Conservation (phyloP, 2,888 invertebrate genomes). For the Noctua janthe region DNA sequence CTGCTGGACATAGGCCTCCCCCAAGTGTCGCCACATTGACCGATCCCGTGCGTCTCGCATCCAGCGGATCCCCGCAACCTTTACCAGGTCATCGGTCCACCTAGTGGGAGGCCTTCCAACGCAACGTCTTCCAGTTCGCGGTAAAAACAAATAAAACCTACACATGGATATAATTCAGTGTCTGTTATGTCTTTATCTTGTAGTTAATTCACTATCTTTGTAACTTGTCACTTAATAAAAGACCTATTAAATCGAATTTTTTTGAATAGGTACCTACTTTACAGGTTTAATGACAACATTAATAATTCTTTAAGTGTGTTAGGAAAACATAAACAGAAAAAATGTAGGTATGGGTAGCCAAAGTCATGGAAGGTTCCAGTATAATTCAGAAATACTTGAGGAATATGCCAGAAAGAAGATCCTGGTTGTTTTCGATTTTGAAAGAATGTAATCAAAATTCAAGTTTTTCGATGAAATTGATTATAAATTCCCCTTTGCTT, state of each 20-base stretch:
- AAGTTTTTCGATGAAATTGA: not conserved
- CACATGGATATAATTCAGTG: constrained; percentile 4
- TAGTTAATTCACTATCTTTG: constrained; percentile 11
- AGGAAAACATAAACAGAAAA: not conserved
- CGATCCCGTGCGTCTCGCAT: no score
- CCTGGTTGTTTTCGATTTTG: not conserved
- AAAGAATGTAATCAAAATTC: not conserved
- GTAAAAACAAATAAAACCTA: constrained; percentile 6
- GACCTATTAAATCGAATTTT: not conserved
- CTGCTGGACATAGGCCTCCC: no score
- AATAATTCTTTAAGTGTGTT: not conserved
- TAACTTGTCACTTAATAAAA: constrained; percentile 8
- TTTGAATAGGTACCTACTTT: not conserved
- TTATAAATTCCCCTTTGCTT: not conserved
- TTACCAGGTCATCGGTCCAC: no score
- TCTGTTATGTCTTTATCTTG: constrained; percentile 10
- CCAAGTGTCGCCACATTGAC: no score
- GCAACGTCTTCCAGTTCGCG: no score
- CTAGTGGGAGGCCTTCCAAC: no score
- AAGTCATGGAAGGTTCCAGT: not conserved
- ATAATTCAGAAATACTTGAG: not conserved
- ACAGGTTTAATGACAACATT: not conserved
- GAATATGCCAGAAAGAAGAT: not conserved
- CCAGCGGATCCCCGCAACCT: no score
- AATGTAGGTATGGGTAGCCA: not conserved